Base-by-base conservation (phyloP, 2,113 vertebrate species). In the Hystrix brachyura region DNA sequence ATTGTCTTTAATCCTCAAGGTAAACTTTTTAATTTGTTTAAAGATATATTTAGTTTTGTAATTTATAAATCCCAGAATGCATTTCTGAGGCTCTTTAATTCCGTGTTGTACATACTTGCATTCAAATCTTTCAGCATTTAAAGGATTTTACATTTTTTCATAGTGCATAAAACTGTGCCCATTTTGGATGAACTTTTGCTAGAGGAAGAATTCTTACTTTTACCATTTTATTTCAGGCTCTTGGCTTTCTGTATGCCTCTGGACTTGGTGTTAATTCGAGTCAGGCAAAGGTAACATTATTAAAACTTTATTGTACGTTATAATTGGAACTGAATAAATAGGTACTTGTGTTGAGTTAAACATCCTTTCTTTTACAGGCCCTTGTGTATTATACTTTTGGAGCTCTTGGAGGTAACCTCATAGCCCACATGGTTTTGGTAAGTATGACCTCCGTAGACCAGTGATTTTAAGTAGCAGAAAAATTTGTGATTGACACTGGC, bases 311-410 rank as follows among this genome's bases (percentile, higher is more conserved):
- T 17, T 86, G 15, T 67, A 19, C 85, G 3, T 62, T 88, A 11
- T 27, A 57, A 1, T 91, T 60, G n/a, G 60, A 79, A 79, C 78
- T 60, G 51, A 79, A 43, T 59, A 62, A 71, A 8, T 48, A 62
- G 55, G 55, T 17, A 6, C n/a, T 29, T 72, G 0, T 96, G 0
- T 87, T 97, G 85, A 94, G 13, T 76, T 96, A 94, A 79, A 4
- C 18, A 64, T 89, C 69, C 96, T 87, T 88, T 72, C 60, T 84
- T 97, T 97, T 94, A 89, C 98, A 99, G 99, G 99, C 99, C 62
- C 98, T 99, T 95, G 99, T 99, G 59, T 99, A 99, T 98, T 99
- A 99, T 95, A 99, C 99, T 46, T 99, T 99, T 25, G 99, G 99
- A 95, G 99, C 99, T 64, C 98, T 99, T 95, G 99, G 99, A 95